phyloP scores from a whole-genome alignment of 2,113 vertebrate genomes.

The Pipra filicauda region DNA sequence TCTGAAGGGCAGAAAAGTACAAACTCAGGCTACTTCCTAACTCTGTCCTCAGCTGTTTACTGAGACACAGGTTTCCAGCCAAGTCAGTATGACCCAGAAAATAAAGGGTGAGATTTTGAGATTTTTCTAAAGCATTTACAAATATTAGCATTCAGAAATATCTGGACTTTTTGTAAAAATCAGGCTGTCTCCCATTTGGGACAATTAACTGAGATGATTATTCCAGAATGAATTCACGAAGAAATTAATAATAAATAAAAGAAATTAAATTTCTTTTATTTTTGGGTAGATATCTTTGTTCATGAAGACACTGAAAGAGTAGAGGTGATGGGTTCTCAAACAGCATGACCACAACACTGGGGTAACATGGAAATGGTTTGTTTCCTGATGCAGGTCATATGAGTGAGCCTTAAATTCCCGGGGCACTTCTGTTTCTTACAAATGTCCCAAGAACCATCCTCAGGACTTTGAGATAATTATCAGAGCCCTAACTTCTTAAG shows the following conservation, averaged over 20 bases:
- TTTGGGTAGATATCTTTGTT: neutral
- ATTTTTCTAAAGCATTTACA: neutral
- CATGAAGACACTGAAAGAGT: neutral
- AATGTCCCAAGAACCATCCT: neutral
- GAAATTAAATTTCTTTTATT: neutral
- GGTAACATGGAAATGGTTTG: neutral
- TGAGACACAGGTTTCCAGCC: neutral
- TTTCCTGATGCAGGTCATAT: neutral
- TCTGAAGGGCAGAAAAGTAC: neutral
- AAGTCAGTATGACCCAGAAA: neutral
- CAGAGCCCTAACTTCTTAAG: neutral
- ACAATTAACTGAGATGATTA: neutral
- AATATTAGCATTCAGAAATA: neutral
- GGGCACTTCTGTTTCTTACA: neutral
- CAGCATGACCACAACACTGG: accelerated
- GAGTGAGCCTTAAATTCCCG: neutral
- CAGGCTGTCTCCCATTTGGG: neutral
- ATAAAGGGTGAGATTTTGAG: neutral
- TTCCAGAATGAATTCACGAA: neutral
- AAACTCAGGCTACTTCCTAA: neutral
- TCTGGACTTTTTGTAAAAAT: neutral
- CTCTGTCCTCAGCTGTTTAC: neutral
- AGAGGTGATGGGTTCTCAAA: neutral
- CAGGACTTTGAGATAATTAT: neutral
- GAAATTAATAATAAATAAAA: neutral